Evolutionary conservation across 2,113 vertebrate species (phyloP).

Genomic region (Ophiodon elongatus): DNA sequence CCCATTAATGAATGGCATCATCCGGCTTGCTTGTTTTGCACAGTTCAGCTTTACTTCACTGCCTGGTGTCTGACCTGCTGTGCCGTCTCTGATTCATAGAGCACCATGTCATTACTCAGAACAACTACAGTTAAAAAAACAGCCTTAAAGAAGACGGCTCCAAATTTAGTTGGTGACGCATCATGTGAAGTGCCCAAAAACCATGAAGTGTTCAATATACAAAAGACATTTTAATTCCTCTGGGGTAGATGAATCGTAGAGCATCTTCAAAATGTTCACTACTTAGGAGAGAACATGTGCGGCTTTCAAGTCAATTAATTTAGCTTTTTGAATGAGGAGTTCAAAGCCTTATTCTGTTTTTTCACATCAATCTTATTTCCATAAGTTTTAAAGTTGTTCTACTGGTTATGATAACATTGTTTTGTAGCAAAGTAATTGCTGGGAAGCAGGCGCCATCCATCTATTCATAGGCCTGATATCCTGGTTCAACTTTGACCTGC

Average conservation of each 20-base stretch:
- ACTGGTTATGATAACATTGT: neutral
- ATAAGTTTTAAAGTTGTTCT: neutral
- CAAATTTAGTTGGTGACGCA: neutral
- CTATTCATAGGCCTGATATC: neutral
- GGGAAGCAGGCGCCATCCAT: neutral
- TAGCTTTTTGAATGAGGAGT: neutral
- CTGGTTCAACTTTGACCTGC: neutral
- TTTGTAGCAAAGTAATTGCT: neutral
- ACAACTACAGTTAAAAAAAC: slow-evolving; percentile 6
- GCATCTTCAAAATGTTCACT: slow-evolving; percentile 21
- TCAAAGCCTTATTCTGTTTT: neutral
- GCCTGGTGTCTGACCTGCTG: slow-evolving; percentile 63
- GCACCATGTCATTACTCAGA: slow-evolving; percentile 44
- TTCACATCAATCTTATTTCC: neutral
- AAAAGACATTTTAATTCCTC: slow-evolving; percentile 27
- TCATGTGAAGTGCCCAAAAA: neutral
- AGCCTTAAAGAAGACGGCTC: neutral
- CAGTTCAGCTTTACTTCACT: slow-evolving; percentile 55
- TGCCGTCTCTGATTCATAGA: slow-evolving; percentile 58
- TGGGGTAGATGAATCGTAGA: slow-evolving; percentile 21
- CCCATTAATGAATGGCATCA: slow-evolving; percentile 70
- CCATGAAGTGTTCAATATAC: slow-evolving; percentile 22
- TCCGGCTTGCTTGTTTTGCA: slow-evolving; percentile 63
- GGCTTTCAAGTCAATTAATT: neutral
- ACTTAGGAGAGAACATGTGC: slow-evolving; percentile 2